Conservation (phyloP, 2,888 invertebrate species). For the Timema podura region DNA sequence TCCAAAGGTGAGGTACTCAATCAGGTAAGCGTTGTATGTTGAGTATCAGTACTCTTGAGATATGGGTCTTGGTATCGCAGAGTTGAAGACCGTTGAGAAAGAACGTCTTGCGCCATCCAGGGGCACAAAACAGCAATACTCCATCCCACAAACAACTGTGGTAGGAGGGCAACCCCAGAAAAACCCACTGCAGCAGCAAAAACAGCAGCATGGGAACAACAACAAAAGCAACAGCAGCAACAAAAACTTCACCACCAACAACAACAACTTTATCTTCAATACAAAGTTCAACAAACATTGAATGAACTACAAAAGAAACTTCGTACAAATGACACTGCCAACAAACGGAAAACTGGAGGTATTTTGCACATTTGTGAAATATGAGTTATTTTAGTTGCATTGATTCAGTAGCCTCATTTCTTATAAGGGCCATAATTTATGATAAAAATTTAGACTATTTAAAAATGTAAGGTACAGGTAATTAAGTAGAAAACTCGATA, state of each 20-base stretch:
- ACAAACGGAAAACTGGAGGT: conserved; percentile 13
- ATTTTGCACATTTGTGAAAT: neutral
- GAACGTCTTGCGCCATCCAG: conserved; percentile 5
- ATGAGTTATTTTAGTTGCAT: too few species aligned
- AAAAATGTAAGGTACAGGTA: too few species aligned
- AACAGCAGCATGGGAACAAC: neutral
- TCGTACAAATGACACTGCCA: conserved; percentile 10
- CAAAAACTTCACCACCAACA: conserved; percentile 4
- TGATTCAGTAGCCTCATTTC: too few species aligned
- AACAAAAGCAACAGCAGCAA: neutral
- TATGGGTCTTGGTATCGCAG: conserved; percentile 11
- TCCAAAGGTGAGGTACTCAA: too few species aligned
- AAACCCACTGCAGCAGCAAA: neutral
- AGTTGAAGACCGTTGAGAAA: conserved; percentile 12
- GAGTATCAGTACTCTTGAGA: neutral
- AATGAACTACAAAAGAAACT: conserved; percentile 15
- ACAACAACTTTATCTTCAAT: conserved; percentile 12
- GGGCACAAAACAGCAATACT: conserved; percentile 10
- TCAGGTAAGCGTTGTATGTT: too few species aligned
- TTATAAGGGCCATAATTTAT: too few species aligned
- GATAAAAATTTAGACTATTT: too few species aligned
- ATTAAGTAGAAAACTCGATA: too few species aligned
- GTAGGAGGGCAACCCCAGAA: neutral
- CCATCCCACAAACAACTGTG: too few species aligned
- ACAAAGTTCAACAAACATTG: conserved; percentile 12